Conservation (phyloP, 2,888 invertebrate genomes). For the Ommatoiulus sabulosus region DNA sequence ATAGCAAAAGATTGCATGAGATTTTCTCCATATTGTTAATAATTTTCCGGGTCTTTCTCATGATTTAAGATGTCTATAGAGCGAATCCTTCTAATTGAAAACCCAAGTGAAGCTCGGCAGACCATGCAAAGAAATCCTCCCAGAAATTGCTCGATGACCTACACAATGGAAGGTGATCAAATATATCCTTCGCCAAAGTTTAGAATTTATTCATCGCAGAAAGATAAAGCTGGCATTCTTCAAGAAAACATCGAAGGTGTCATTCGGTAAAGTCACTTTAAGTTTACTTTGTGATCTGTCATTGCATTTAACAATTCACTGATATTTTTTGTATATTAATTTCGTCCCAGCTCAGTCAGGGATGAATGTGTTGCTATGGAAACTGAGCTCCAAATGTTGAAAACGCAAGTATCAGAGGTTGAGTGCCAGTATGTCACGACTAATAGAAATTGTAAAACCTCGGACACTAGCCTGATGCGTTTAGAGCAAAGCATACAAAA, state of each 20-base stretch:
- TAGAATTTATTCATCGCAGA: slow-evolving; percentile 60
- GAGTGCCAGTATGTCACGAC: neutral
- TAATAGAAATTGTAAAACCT: neutral
- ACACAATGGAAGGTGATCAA: slow-evolving; percentile 60
- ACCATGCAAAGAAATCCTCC: slow-evolving; percentile 73
- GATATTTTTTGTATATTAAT: neutral
- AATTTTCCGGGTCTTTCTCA: no score
- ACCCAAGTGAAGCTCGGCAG: slow-evolving; percentile 76
- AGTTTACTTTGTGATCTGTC: slow-evolving; percentile 35
- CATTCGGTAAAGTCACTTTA: slow-evolving; percentile 54
- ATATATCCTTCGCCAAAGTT: slow-evolving; percentile 61
- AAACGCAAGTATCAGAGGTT: neutral
- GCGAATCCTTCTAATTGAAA: slow-evolving; percentile 80
- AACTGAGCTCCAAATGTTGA: slow-evolving; percentile 4
- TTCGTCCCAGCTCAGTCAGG: neutral
- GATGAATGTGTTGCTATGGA: neutral
- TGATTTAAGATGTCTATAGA: slow-evolving; percentile 73
- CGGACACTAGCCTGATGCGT: slow-evolving; percentile 58
- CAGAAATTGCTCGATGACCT: slow-evolving; percentile 64
- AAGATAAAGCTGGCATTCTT: slow-evolving; percentile 56
- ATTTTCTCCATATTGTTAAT: no score
- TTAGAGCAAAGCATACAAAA: neutral
- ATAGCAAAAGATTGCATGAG: no score
- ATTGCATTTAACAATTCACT: neutral
- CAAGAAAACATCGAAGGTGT: slow-evolving; percentile 60